Evolutionary conservation across 2,797 vertebrate genomes (phyloP).

Genomic region (Catharus ustulatus): DNA sequence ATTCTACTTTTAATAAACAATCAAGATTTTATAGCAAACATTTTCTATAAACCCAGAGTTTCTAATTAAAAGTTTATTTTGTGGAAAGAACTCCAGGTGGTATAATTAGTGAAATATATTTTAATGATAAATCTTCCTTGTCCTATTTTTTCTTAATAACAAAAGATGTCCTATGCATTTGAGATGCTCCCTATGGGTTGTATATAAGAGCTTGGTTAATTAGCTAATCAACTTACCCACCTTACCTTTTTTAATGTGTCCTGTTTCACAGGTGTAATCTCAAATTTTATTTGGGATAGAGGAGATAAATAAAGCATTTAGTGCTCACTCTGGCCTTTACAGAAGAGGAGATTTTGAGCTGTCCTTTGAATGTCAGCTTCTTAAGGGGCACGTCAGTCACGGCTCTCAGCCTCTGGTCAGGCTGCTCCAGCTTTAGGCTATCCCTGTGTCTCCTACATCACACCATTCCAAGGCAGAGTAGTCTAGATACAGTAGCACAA

Average conservation of each 20-base stretch:
- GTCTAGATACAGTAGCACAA: background rate
- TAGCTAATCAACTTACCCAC: conserved; percentile 65
- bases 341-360: background rate
- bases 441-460: background rate
- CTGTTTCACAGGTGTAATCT: conserved; percentile 66
- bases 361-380: conserved; percentile 35
- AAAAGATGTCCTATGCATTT: conserved; percentile 72
- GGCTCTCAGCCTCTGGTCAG: background rate
- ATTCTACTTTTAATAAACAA: conserved; percentile 53
- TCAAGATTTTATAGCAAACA: conserved; percentile 33
- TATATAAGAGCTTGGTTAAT: conserved; percentile 70
- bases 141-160: conserved; percentile 70
- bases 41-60: conserved; percentile 52
- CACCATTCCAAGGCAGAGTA: background rate
- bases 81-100: conserved; percentile 61
- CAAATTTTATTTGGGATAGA: conserved; percentile 61
- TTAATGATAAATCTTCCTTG: conserved; percentile 68
- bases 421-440: background rate
- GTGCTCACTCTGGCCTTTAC: background rate
- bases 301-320: conserved; percentile 58
- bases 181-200: conserved; percentile 70
- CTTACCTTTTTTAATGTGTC: conserved; percentile 60
- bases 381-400: background rate
- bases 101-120: conserved; percentile 71
- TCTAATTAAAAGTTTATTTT: conserved; percentile 73